Percentiles rank a stretch among this genome's conserved stretches.
phyloP scores from a whole-genome alignment of 2,797 vertebrate genomes.

The Tragelaphus eurycerus region DNA sequence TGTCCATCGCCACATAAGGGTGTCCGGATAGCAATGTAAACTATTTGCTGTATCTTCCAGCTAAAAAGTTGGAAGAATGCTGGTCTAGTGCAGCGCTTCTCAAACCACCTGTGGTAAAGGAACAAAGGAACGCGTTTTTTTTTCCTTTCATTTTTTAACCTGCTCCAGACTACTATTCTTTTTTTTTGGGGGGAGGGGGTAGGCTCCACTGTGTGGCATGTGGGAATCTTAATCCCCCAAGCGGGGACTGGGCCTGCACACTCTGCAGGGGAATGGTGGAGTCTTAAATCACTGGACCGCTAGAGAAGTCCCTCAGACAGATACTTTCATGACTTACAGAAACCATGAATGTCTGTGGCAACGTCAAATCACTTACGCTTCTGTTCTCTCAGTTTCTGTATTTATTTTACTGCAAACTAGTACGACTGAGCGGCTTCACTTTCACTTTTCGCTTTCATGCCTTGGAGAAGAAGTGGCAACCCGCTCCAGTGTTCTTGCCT shows the following conservation, averaged over 20 bases:
- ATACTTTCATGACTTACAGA: background rate
- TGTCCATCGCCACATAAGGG: background rate
- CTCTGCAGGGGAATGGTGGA: background rate
- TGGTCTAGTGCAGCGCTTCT: background rate
- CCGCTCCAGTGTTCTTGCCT: too few relatives aligned
- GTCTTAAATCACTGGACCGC: background rate
- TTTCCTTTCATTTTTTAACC: background rate
- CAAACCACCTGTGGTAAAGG: background rate
- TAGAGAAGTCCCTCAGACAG: background rate
- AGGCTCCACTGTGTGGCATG: background rate
- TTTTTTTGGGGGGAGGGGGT: accelerated
- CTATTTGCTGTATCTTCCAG: background rate
- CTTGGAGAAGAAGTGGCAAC: too few relatives aligned
- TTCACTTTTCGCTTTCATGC: too few relatives aligned
- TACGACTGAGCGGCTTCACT: too few relatives aligned
- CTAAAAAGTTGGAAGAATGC: background rate
- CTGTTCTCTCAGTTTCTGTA: background rate
- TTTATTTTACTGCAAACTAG: background rate
- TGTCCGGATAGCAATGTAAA: background rate
- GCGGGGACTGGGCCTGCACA: background rate
- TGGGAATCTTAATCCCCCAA: background rate
- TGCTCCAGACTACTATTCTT: background rate
- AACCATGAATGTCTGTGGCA: background rate
- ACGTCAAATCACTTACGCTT: background rate
- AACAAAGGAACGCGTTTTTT: background rate